These are phyloP conservation scores for Chloropsis cyanopogon DNA, from an alignment of 2,113 vertebrate genomes.

Conservation along the genomic window DNA sequence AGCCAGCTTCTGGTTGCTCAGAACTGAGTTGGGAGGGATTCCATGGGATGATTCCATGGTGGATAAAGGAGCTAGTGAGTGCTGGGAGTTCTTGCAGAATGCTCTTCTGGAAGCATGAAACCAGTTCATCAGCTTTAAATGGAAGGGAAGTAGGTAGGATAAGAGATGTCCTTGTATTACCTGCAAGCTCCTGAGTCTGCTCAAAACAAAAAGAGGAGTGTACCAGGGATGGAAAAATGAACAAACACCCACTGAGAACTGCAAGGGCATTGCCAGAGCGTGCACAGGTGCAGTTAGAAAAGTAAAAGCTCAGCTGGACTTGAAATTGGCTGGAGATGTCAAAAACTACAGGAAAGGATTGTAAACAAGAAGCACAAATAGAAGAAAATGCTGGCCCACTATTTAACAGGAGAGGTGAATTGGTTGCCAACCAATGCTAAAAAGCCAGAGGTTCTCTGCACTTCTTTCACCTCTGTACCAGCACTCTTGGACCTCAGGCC, in stretches of 20 bases:
- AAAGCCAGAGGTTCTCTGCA: neutral
- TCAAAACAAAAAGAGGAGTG: neutral
- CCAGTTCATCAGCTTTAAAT: neutral
- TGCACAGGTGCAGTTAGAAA: neutral
- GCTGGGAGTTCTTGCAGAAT: neutral
- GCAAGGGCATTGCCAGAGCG: accelerated
- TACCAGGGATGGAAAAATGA: neutral
- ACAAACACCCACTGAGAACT: neutral
- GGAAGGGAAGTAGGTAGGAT: neutral
- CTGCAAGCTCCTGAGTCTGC: neutral
- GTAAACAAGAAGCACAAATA: neutral
- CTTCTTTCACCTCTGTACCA: neutral
- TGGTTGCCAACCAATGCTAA: neutral
- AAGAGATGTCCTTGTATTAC: neutral
- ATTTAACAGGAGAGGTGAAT: neutral
- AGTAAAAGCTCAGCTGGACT: neutral
- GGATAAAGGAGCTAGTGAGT: neutral
- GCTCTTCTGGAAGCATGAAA: neutral
- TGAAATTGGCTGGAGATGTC: neutral
- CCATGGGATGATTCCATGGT: neutral
- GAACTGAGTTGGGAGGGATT: neutral
- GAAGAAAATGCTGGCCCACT: neutral
- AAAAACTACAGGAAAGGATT: neutral
- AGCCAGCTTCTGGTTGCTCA: neutral
- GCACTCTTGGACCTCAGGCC: neutral